Evolutionary conservation across 2,797 vertebrate genomes (phyloP).

Genomic region (Semotilus atromaculatus): DNA sequence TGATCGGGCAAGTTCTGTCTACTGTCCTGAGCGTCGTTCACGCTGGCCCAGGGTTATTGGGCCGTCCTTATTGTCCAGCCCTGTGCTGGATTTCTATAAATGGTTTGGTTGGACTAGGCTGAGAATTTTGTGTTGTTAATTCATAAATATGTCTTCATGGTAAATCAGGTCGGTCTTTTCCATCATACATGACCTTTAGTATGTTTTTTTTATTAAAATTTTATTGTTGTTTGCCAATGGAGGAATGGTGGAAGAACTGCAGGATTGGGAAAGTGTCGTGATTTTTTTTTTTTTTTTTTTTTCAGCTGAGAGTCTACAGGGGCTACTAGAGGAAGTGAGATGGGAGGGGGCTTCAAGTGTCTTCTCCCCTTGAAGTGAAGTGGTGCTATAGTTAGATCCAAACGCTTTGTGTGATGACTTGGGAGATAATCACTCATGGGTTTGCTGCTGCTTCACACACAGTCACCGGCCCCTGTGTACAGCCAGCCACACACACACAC

Average conservation of each 20-base stretch:
- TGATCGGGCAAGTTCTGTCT: background rate
- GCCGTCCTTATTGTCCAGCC: background rate
- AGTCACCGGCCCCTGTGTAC: slow-evolving; percentile 7
- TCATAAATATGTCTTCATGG: background rate
- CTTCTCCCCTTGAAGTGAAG: slow-evolving; percentile 71
- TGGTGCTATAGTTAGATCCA: slow-evolving; percentile 72
- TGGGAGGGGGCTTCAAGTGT: slow-evolving; percentile 71
- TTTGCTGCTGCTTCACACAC: background rate
- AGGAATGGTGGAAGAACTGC: background rate
- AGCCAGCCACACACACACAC: background rate
- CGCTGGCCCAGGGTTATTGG: background rate
- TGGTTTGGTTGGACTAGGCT: background rate
- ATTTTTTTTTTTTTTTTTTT: no score
- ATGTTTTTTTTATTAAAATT: background rate
- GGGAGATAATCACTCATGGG: slow-evolving; percentile 61
- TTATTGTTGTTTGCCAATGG: background rate
- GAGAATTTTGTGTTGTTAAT: background rate
- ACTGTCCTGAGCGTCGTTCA: background rate
- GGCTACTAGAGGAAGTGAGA: slow-evolving; percentile 68
- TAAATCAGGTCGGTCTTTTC: background rate
- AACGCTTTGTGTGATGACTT: slow-evolving; percentile 57
- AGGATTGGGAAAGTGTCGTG: background rate
- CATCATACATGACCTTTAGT: background rate
- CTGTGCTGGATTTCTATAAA: background rate
- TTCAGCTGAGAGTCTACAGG: slow-evolving; percentile 56